These are phyloP conservation scores for Apis mellifera DNA, from an alignment of 1,140 invertebrate genomes.

Conservation along the genomic window DNA sequence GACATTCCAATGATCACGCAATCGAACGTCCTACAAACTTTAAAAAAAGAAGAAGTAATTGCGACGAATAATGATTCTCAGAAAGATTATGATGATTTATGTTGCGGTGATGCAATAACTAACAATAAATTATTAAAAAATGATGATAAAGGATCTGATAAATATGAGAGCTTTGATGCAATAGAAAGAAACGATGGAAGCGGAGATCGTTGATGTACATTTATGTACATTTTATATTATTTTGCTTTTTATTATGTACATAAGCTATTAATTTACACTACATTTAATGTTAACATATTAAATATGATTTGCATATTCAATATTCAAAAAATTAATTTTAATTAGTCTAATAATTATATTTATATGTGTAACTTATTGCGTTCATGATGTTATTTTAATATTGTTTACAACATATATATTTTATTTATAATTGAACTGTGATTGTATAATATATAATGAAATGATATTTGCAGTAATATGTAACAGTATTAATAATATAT, in stretches of 20 bases:
- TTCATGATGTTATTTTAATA: neutral
- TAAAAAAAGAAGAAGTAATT: neutral
- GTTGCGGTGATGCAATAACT: neutral
- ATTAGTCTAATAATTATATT: neutral
- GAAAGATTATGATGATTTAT: neutral
- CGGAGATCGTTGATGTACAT: conserved; percentile 16
- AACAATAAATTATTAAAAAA: neutral
- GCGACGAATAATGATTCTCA: neutral
- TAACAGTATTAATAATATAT: neutral
- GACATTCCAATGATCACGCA: neutral
- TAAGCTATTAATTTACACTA: neutral
- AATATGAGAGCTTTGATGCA: neutral
- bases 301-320: neutral
- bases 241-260: neutral
- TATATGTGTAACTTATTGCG: neutral
- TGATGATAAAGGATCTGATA: neutral
- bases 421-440: neutral
- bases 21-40: neutral
- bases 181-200: neutral
- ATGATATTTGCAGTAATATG: neutral
- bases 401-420: neutral
- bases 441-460: neutral
- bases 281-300: neutral
- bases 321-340: neutral
- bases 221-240: neutral